Evolutionary conservation across 2,113 vertebrate genomes (phyloP), one percentile per base, ranked within the genome.

Genomic region (Nothoprocta perdicaria): DNA sequence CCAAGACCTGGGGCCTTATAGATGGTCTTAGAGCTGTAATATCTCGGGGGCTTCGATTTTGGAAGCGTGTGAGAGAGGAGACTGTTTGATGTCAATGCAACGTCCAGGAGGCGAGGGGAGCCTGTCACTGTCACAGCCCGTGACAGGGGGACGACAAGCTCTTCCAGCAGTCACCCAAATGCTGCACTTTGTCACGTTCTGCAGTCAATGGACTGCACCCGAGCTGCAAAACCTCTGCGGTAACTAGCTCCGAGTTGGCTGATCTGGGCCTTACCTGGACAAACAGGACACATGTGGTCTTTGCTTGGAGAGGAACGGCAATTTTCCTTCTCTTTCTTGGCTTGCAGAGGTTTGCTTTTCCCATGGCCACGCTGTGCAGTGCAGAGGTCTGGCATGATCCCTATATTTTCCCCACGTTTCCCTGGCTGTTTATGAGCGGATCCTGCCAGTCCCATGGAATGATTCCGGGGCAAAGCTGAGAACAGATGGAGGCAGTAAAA

Each of bases 61-160:
- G 73, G 84, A 52, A 82, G 16, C 21, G 8, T 18, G 46, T 24
- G 61, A 71, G 31, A 52, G 38, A 88, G 75, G 18, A 92, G 46
- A 31, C 17, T 26, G 9, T 75, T 85, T 46, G 77, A 46, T 55
- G 38, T 78, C 45, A 80, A 65, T 0, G 0, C 0, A 1, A 63
- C 21, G 46, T 80, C 50, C 80, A 73, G 55, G 3, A 15, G 29
- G 27, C 5, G 29, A 31, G 17, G 53, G 53, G 48, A 48, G 21
- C 21, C 48, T 23, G 48, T 48, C 48, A 48, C 48, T 48, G 48
- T 57, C 27, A 48, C 53, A 18, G 53, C 53, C 15, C 17, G 53
- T 14, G 14, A 16, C 52, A 55, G 52, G 52, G 26, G 15, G 26
- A 16, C 16, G 52, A 55, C 52, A 55, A 15, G 52, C 52, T 55